Base-by-base conservation (phyloP, 2,797 vertebrate genomes). In the Petrocephalus sullivani region DNA sequence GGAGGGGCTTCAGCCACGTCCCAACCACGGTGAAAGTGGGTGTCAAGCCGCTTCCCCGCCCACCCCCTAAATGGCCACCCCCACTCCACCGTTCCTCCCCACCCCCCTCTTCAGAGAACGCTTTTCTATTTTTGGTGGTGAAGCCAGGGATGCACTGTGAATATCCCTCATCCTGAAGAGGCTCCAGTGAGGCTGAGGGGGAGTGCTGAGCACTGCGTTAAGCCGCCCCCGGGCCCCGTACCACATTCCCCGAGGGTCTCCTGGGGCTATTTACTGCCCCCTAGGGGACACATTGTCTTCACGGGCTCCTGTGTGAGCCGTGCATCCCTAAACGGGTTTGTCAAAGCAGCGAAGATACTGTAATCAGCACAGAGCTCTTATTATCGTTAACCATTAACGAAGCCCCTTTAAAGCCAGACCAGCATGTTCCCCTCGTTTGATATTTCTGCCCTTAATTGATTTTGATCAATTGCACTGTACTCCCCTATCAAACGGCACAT, bases 121-220 rank as follows among this genome's bases (percentile, higher is more conserved):
- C 53, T 67, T 23, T 53, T 64, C 86, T 81, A 88, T 87, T 85
- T 88, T 85, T 85, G 87, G 89, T 87, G 87, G 23, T 78, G 71
- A 9, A 49, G 53, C 82, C 86, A 21, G 83, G 87, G 87, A 61
- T 23, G n/a, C 81, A 58, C 61, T 83, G 57, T 64, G 87, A 28
- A 41, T 46, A 53, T 53, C 67, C 84, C 71, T 83, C 84, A 46
- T 86, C 6, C 75, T 33, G 57, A 37, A 58, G 84, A 12, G 51
- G 83, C 60, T n/a, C 51, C 16, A 3, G 61, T 64, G 19, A 56
- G 83, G 64, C 28, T 19, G 37, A 9, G n/a, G 58, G 58, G 28
- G 85, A 37, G 84, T 37, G 64, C 87, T 64, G 87, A 86, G 83
- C 49, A 6, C 85, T n/a, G 75, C 87, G 87, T 89, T 78, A 85